Evolutionary conservation across 2,113 vertebrate species (phyloP), one percentile per base, ranked within the genome.

Genomic region (Caracal caracal): DNA sequence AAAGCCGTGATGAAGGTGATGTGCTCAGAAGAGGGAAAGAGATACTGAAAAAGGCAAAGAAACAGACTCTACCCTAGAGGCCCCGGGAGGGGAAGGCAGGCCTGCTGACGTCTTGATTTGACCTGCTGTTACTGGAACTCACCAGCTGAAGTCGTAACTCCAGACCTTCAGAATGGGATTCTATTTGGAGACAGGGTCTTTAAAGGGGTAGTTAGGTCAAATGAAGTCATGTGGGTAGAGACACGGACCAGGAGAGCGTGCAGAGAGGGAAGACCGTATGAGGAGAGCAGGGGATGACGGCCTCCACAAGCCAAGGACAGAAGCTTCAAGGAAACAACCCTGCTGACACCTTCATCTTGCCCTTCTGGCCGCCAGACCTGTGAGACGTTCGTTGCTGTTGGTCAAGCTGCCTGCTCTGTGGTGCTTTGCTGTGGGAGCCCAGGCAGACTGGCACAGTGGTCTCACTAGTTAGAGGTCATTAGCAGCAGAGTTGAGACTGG

Each of bases 391-490:
- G 3, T 56, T 16, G 37, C 51, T 83, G 15, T 12, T 8, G 51
- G 10, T 19, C 15, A 78, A 56, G 22, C 13, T 15, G 1, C 15
- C 19, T 2, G 1, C 13, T n/a, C 28, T 24, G 22, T 20, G 28
- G 71, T 10, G 6, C 12, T 30, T 61, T 16, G 61, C n/a, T 26
- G 53, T 2, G 30, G 15, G n/a, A 56, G 19, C 22, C 12, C 2
- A 2, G 53, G 40, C 26, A 53, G 15, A 43, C 24, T 0, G 28
- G 43, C 4, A 24, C 10, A 37, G 15, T 9, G 22, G 22, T 30
- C 8, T 40, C n/a, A 3, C 2, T 20, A 5, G 16, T 63, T 19
- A 1, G 3, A 22, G 6, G 56, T 16, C 1, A 0, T 24, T 11
- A 28, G 70, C 1, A 3, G 17, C 30, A 28, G 51, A 61, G 53